These are phyloP conservation scores for Cylas formicarius DNA, from an alignment of 1,140 invertebrate species.

Conservation along the genomic window DNA sequence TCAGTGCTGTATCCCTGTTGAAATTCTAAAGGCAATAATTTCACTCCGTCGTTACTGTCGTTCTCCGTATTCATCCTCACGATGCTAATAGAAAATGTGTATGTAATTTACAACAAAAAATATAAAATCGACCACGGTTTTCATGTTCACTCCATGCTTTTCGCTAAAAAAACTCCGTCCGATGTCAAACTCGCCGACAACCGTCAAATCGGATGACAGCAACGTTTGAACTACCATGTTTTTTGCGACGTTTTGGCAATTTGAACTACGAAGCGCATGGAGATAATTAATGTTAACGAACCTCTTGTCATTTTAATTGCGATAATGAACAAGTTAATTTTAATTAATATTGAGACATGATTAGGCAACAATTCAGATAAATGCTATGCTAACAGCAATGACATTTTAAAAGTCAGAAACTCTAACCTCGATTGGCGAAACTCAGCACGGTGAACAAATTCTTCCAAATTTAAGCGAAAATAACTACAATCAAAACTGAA, in stretches of 20 bases:
- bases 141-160: constrained; percentile 15
- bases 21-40: constrained; percentile 11
- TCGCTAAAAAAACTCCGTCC: constrained; percentile 6
- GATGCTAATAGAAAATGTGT: background rate
- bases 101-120: constrained; percentile 7
- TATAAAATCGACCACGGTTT: constrained; percentile 8
- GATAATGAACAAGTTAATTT: too few relatives aligned
- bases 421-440: too few relatives aligned
- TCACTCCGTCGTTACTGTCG: background rate
- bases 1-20: constrained; percentile 2
- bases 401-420: too few relatives aligned
- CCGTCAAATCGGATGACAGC: background rate
- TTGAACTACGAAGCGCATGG: background rate
- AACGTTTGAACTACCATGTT: background rate
- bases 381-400: too few relatives aligned
- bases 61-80: background rate
- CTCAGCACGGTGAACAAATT: too few relatives aligned
- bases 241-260: background rate
- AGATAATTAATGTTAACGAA: too few relatives aligned
- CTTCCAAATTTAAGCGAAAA: too few relatives aligned
- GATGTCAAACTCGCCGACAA: constrained; percentile 1
- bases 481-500: too few relatives aligned
- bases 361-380: too few relatives aligned
- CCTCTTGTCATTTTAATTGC: too few relatives aligned
- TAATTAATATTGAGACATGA: too few relatives aligned